These are phyloP conservation scores for Myiozetetes cayanensis DNA, from an alignment of 2,113 vertebrate species.

Conservation along the genomic window DNA sequence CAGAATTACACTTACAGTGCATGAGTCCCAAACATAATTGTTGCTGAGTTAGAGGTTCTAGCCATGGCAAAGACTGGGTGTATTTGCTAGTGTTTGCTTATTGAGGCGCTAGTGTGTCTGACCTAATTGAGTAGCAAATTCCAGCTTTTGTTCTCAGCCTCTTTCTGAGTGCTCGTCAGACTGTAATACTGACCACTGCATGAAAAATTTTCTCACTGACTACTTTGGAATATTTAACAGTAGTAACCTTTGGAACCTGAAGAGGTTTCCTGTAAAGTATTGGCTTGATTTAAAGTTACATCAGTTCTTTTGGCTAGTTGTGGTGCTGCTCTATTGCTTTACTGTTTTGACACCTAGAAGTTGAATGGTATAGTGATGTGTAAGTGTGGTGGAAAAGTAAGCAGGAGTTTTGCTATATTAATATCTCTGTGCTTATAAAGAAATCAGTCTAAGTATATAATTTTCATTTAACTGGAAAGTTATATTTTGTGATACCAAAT, in stretches of 20 bases:
- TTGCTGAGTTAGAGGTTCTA: conserved; percentile 3
- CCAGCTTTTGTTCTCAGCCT: conserved; percentile 12
- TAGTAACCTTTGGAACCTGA: conserved; percentile 9
- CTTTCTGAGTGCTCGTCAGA: background rate
- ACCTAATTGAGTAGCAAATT: conserved; percentile 16
- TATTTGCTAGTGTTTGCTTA: conserved; percentile 23
- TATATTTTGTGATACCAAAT: background rate
- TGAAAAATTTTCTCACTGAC: conserved; percentile 16
- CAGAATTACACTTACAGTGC: background rate
- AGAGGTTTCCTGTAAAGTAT: background rate
- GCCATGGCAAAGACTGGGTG: background rate
- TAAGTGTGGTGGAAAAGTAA: background rate
- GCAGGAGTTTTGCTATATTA: background rate
- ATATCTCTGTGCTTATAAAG: background rate
- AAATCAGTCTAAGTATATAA: background rate
- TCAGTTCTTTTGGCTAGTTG: background rate
- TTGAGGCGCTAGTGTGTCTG: background rate
- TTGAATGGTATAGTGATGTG: background rate
- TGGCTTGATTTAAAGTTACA: background rate
- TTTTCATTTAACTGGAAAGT: background rate
- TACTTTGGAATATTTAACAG: background rate
- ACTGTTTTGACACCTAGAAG: background rate
- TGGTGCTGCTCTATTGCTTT: background rate
- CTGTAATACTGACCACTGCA: background rate
- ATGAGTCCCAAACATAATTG: background rate